Conservation (phyloP, 30 jellyfish, hydroid and myxozoan genomes). For the Aurelia coerulea region DNA sequence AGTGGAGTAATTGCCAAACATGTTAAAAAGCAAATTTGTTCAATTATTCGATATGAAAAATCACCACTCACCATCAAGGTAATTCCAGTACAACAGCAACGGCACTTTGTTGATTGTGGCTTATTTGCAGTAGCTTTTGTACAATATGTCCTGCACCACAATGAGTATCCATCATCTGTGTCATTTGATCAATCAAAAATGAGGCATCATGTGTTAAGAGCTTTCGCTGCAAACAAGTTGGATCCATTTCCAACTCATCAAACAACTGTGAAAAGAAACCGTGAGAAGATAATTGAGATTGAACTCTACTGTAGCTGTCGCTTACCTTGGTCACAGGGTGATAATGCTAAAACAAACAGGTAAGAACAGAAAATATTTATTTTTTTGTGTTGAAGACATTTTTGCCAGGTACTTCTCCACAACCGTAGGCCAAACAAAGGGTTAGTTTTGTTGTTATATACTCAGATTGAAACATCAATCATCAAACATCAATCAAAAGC, state of each 20-base stretch:
- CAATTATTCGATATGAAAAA: not conserved
- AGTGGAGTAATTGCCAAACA: not conserved
- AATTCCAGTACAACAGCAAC: slow-evolving; percentile 37
- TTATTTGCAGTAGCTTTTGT: slow-evolving; percentile 23
- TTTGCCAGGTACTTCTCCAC: no score
- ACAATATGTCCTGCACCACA: slow-evolving; percentile 2
- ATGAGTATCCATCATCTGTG: not conserved
- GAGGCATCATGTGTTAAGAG: slow-evolving; percentile 21
- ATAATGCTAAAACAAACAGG: slow-evolving; percentile 12
- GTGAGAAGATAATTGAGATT: slow-evolving; percentile 9
- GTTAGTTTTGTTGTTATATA: no score
- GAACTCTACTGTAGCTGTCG: slow-evolving; percentile 33
- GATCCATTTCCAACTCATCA: slow-evolving; percentile 10
- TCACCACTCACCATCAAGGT: not conserved
- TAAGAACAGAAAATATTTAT: not conserved
- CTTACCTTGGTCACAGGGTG: slow-evolving; percentile 27
- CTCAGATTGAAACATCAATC: no score
- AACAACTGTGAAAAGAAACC: not conserved
- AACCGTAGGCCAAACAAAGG: no score
- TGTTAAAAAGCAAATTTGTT: slow-evolving; percentile 27
- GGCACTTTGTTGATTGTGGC: slow-evolving; percentile 31
- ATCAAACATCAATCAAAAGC: no score
- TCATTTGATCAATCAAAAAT: slow-evolving; percentile 11
- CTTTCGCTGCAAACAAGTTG: slow-evolving; percentile 21
- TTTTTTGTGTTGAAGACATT: no score